A percentile compares a stretch with the other conserved stretches of the same genome.
phyloP scores from a whole-genome alignment of 2,888 invertebrate genomes.

The Elysia crispata region DNA sequence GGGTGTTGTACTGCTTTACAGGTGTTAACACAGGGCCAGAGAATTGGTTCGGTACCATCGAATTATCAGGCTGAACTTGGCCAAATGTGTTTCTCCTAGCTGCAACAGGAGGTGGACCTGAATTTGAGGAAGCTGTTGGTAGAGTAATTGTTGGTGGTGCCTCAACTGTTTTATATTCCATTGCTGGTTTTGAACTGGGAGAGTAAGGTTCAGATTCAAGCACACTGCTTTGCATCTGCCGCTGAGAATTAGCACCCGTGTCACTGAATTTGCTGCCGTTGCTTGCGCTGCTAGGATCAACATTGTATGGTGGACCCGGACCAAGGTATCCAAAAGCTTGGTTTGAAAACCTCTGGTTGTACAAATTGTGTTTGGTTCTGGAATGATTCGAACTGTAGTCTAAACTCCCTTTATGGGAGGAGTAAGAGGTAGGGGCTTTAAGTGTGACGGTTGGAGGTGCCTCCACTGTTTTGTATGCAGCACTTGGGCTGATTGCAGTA shows the following conservation, averaged over 20 bases:
- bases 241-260: too few relatives aligned
- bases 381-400: too few relatives aligned
- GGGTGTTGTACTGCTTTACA: not conserved
- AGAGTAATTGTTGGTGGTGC: conserved; percentile 13
- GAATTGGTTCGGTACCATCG: not conserved
- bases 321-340: too few relatives aligned
- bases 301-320: too few relatives aligned
- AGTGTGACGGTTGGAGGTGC: conserved; percentile 32
- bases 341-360: too few relatives aligned
- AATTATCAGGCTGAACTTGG: too few relatives aligned
- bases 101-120: not conserved
- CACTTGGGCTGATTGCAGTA: not conserved
- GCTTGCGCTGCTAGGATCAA: not conserved
- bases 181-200: not conserved
- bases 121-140: not conserved
- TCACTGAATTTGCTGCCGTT: not conserved
- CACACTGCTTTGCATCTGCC: too few relatives aligned
- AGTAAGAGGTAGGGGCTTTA: not conserved
- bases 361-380: too few relatives aligned
- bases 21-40: not conserved
- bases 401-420: not conserved
- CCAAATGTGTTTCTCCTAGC: not conserved
- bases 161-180: conserved; percentile 22
- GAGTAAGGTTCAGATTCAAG: too few relatives aligned
- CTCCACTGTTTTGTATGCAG: conserved; percentile 30